Base-by-base conservation (phyloP, 2,888 invertebrate species). In the Apeira syringaria region DNA sequence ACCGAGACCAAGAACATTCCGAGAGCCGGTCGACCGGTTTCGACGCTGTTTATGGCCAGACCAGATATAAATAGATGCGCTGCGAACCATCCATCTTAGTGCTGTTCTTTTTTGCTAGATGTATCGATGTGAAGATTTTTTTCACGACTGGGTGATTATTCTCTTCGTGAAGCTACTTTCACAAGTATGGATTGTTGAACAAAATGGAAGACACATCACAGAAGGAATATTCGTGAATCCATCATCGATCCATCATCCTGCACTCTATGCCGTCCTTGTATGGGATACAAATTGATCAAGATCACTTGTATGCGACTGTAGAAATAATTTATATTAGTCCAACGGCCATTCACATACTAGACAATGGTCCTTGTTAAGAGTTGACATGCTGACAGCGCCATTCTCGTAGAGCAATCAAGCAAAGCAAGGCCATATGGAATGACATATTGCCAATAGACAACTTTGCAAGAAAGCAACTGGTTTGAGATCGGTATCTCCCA, bases 11-110 rank as follows among this genome's bases (percentile, higher is more conserved):
- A 68, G 75, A 79, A 76, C 83, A 85, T 85, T 84, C 87, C 84
- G 68, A 60, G 44, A 68, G 78, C 75, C 72, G 77, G 68, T 72
- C 61, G 82, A 87, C 88, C 86, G 88, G 88, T 88, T 84, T 71
- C 72, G 71, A 65, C 66, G 74, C 82, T 77, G 82, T 84, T 86
- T 85, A 85, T 80, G 83, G 82, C 70, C 73, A 77, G 76, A 79
- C 81, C 81, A 80, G 83, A 80, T 87, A 88, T 85, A 88, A 86
- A 87, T 87, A 88, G 86, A 84, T 70, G 72, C 70, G 67, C 74
- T 70, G 80, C 79, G 73, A 68, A 75, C 70, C 80, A 83, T 84
- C 81, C 80, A 80, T 87, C 86, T 81, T 71, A 69, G 64, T 71
- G 72, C 69, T 77, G 72, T 69, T 77, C 67, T 80, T 82, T n/a